These are phyloP conservation scores for Jordanella pulchra DNA, from an alignment of 2,797 vertebrate species.

Conservation along the genomic window DNA sequence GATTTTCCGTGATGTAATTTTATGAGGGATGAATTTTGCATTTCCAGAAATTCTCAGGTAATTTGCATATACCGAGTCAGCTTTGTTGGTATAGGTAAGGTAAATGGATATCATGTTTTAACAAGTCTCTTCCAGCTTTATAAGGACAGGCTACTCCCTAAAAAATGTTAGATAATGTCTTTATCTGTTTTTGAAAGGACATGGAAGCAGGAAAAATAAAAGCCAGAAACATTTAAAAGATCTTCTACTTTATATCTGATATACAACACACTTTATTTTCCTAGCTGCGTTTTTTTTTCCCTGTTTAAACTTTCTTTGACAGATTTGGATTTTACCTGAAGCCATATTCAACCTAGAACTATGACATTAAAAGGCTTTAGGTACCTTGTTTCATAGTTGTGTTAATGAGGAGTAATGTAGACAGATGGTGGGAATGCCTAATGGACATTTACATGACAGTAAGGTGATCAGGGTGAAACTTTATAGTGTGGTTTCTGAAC, in stretches of 20 bases:
- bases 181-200: background rate
- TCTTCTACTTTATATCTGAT: background rate
- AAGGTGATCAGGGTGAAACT: background rate
- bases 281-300: too few relatives aligned
- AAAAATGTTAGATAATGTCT: background rate
- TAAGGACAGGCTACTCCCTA: background rate
- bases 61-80: background rate
- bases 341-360: background rate
- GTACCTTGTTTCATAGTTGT: background rate
- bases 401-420: background rate
- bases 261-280: background rate
- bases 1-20: background rate
- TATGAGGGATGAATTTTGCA: background rate
- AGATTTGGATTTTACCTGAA: background rate
- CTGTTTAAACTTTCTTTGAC: background rate
- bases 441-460: background rate
- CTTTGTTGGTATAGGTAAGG: background rate
- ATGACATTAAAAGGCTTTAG: background rate
- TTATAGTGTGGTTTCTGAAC: background rate
- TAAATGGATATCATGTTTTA: background rate
- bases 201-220: background rate
- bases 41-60: background rate
- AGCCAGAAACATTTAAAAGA: background rate
- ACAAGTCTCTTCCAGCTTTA: background rate
- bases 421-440: background rate